Percentiles rank a stretch among this genome's conserved stretches.
These are phyloP conservation scores for Archocentrus centrarchus DNA, from an alignment of 2,113 vertebrate species.

Conservation along the genomic window DNA sequence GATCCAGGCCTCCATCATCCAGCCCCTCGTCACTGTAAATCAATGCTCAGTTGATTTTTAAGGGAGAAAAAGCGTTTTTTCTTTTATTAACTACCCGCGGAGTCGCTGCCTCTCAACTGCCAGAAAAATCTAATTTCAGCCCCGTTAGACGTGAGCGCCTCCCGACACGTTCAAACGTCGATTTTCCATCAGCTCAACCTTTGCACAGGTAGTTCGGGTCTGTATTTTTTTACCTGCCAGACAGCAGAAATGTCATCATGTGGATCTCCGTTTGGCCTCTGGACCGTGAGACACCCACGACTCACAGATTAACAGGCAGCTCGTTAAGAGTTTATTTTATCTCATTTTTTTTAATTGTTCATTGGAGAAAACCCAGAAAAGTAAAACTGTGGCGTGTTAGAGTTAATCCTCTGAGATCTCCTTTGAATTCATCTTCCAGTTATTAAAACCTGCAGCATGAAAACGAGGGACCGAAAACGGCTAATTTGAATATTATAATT, in stretches of 20 bases:
- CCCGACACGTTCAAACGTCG: background rate
- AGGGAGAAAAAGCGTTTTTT: background rate
- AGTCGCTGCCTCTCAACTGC: background rate
- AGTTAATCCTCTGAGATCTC: background rate
- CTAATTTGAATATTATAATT: background rate
- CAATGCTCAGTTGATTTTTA: conserved; percentile 14
- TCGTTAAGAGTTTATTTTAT: background rate
- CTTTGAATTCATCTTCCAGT: background rate
- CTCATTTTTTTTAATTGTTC: background rate
- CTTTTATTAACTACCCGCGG: conserved; percentile 8
- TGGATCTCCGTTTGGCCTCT: background rate
- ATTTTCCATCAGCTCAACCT: background rate
- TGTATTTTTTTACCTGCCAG: background rate
- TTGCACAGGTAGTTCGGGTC: background rate
- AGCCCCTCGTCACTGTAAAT: conserved; percentile 20
- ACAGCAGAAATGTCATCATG: background rate
- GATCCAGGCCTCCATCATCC: background rate
- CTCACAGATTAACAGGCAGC: background rate
- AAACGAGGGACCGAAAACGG: background rate
- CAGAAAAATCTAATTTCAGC: conserved; percentile 6
- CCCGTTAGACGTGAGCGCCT: background rate
- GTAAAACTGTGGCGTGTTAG: background rate
- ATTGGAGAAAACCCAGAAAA: background rate
- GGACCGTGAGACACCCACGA: background rate
- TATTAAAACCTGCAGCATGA: background rate